Evolutionary conservation across 2,113 vertebrate species (phyloP), one percentile per base, ranked within the genome.

Genomic region (Aptenodytes forsteri): DNA sequence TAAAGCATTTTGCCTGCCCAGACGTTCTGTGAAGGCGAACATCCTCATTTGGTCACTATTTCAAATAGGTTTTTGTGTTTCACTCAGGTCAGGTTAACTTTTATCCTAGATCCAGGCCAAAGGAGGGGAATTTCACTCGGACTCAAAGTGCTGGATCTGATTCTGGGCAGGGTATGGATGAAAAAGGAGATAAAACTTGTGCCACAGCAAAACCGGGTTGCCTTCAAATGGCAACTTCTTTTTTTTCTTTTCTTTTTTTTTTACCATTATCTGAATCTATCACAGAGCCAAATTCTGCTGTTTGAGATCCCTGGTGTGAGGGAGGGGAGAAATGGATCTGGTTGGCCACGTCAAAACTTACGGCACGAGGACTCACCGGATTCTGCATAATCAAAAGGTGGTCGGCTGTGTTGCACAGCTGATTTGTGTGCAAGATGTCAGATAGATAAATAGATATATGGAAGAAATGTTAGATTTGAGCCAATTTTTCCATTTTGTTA

Each of bases 341-440:
- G 9, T 66, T 78, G 25, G 2, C 15, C 19, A 4, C 11, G 8
- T 44, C 46, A 61, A 2, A 81, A 46, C 19, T 73, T 29, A 2
- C 0, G 2, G 6, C 12, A 2, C 12, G 8, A 44, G 23, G 32
- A 13, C 36, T 55, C 22, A 34, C 3, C 3, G 5, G 58, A 9
- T 66, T 78, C 46, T 54, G 32, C 12, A 0, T 38, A 29, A 67
- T 40, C 56, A 52, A 23, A 73, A 54, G 20, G 6, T 72, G 46
- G 5, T 47, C 1, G 18, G 6, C 12, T 77, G 17, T 49, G 2
- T n/a, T 82, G 46, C 14, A 22, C 40, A 50, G 27, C 32, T 6
- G 25, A 18, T 66, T 49, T 15, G n/a, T 49, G 27, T 56, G 46
- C 29, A 83, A 30, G 66, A 18, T 61, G 40, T 19, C 27, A 38